Evolutionary conservation across 2,797 vertebrate species (phyloP).

Genomic region (Melanogrammus aeglefinus): DNA sequence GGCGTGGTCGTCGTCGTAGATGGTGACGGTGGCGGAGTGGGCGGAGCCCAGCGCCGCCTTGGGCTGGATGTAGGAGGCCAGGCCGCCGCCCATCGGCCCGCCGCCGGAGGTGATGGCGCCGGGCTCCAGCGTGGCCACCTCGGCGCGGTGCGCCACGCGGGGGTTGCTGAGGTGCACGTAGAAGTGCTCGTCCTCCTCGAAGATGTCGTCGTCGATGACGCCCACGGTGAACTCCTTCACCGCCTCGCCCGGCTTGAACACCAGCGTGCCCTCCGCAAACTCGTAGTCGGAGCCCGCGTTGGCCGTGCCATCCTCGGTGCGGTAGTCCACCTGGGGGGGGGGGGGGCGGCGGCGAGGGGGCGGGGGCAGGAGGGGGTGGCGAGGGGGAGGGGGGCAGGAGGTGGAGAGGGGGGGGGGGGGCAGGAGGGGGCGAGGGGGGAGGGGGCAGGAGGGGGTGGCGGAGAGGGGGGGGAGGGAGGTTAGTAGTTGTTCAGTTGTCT

Average conservation of each 20-base stretch:
- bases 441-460: too few relatives aligned
- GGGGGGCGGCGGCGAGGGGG: too few relatives aligned
- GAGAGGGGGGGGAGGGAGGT: not conserved
- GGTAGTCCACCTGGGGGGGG: conserved; percentile 77
- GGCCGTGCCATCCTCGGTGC: conserved; percentile 83
- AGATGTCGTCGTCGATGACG: conserved; percentile 86
- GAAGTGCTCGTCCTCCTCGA: conserved; percentile 87
- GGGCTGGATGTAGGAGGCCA: conserved; percentile 59
- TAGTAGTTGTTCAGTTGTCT: too few relatives aligned
- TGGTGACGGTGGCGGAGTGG: conserved; percentile 80
- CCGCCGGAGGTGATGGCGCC: conserved; percentile 69
- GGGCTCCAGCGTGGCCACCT: conserved; percentile 71
- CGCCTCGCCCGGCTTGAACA: conserved; percentile 82
- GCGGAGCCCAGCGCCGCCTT: conserved; percentile 75
- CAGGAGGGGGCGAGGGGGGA: not conserved
- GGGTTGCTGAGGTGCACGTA: conserved; percentile 82
- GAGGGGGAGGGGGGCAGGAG: too few relatives aligned
- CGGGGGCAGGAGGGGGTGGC: not conserved
- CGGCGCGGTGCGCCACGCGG: conserved; percentile 71
- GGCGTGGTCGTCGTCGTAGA: conserved; percentile 86
- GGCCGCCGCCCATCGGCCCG: conserved; percentile 58
- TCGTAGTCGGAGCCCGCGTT: conserved; percentile 86
- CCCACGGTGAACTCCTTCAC: conserved; percentile 81
- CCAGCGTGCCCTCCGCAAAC: conserved; percentile 82
- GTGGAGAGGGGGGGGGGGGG: not conserved